A percentile compares a stretch with the other conserved stretches of the same genome.
Conservation (phyloP, 2,888 invertebrate species). For the Xestoiulus laeticollis region DNA sequence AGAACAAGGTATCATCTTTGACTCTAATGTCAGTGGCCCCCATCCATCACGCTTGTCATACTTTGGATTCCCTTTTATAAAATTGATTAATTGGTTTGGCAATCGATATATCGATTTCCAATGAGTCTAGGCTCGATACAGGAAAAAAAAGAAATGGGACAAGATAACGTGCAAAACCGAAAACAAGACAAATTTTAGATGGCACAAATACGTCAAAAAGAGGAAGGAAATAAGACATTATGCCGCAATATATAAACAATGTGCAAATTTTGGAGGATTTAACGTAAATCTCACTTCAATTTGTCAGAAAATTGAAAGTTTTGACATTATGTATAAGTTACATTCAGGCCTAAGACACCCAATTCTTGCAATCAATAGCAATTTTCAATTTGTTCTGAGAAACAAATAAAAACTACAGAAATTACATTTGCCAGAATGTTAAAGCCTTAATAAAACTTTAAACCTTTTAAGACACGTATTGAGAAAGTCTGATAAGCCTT, state of each 20-base stretch:
- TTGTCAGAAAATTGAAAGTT: too few species aligned
- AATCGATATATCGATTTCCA: constrained; percentile 19
- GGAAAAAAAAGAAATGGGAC: background rate
- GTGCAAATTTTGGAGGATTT: background rate
- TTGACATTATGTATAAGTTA: too few species aligned
- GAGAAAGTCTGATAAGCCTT: background rate
- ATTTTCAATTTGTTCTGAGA: background rate
- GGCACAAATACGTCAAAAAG: background rate
- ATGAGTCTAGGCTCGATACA: background rate
- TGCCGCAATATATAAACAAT: background rate
- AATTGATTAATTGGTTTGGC: constrained; percentile 28
- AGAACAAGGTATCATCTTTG: background rate
- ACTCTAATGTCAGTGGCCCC: constrained; percentile 18
- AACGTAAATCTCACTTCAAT: too few species aligned
- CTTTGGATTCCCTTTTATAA: background rate
- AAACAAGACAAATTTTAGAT: background rate
- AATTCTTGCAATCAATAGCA: too few species aligned
- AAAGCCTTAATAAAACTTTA: background rate
- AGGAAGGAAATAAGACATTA: background rate
- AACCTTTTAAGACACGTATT: background rate
- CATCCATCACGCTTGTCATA: background rate
- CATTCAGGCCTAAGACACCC: too few species aligned
- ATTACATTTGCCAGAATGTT: background rate
- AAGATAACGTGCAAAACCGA: background rate
- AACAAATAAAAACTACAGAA: background rate